A percentile compares a stretch with the other conserved stretches of the same genome.
Conservation (phyloP, 2,888 invertebrate species). For the Apamea sordens region DNA sequence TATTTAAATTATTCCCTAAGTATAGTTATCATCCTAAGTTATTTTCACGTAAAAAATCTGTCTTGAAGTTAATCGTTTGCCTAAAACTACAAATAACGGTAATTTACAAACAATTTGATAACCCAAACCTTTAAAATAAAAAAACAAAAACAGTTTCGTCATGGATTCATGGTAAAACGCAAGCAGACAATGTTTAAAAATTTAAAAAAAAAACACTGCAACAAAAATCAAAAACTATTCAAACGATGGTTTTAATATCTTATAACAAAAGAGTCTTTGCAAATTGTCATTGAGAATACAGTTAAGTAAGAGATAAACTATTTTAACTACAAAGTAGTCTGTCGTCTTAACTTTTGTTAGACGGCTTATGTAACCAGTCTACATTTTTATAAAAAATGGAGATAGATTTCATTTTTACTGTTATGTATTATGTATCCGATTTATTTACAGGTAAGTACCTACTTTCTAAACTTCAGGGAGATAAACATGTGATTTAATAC, state of each 20-base stretch:
- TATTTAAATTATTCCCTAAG: background rate
- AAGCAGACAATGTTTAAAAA: conserved; percentile 18
- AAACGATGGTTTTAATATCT: conserved; percentile 45
- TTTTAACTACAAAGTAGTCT: conserved; percentile 34
- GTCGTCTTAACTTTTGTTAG: conserved; percentile 39
- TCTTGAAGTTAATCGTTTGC: background rate
- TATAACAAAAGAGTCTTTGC: conserved; percentile 47
- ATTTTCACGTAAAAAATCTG: no score
- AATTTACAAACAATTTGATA: background rate
- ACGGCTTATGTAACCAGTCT: conserved; percentile 23
- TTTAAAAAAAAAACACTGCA: conserved; percentile 7
- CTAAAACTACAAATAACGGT: background rate
- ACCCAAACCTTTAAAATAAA: background rate
- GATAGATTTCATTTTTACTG: conserved; percentile 19
- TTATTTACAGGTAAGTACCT: background rate
- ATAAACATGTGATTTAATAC: background rate
- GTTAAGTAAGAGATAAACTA: conserved; percentile 50
- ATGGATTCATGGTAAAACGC: conserved; percentile 3
- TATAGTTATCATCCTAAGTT: no score
- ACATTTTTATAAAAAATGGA: conserved; percentile 10
- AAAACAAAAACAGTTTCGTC: conserved; percentile 13
- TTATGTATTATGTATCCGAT: background rate
- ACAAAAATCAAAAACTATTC: conserved; percentile 13
- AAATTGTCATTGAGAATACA: conserved; percentile 55
- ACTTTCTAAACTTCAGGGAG: background rate